phyloP scores from a whole-genome alignment of 1,140 invertebrate genomes.

The Megalopta genalis region DNA sequence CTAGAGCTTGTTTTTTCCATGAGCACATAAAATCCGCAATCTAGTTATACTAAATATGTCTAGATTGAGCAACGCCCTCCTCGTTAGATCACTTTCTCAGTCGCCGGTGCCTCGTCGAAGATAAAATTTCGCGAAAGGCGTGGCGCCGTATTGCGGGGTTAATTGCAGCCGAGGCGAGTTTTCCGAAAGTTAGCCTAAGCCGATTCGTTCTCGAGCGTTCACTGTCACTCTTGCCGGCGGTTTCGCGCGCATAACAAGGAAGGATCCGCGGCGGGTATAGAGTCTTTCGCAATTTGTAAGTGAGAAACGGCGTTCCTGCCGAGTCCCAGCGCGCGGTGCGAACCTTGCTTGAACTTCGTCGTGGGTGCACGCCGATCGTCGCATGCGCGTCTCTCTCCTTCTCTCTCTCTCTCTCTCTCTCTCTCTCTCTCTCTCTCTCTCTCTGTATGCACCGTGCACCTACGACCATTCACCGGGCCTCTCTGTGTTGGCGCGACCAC shows the following conservation, averaged over 20 bases:
- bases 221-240: background rate
- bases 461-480: background rate
- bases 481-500: constrained; percentile 2
- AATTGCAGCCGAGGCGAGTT: background rate
- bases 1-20: too few species aligned
- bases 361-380: constrained; percentile 4
- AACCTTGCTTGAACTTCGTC: constrained; percentile 14
- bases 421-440: too few species aligned
- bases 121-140: too few species aligned
- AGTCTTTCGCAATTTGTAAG: constrained; percentile 57
- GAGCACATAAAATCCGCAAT: too few species aligned
- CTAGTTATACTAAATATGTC: too few species aligned
- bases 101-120: too few species aligned
- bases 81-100: too few species aligned
- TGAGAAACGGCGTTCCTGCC: constrained; percentile 56
- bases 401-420: too few species aligned
- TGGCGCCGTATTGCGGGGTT: background rate
- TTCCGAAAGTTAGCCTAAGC: constrained; percentile 36
- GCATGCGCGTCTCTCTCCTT: background rate
- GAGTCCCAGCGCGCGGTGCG: constrained; percentile 48
- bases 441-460: background rate
- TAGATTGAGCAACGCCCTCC: too few species aligned
- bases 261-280: constrained; percentile 24
- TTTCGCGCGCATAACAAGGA: constrained; percentile 28
- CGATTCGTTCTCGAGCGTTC: constrained; percentile 15